Evolutionary conservation across 2,888 invertebrate species (phyloP).

Genomic region (Dorcus hopei): DNA sequence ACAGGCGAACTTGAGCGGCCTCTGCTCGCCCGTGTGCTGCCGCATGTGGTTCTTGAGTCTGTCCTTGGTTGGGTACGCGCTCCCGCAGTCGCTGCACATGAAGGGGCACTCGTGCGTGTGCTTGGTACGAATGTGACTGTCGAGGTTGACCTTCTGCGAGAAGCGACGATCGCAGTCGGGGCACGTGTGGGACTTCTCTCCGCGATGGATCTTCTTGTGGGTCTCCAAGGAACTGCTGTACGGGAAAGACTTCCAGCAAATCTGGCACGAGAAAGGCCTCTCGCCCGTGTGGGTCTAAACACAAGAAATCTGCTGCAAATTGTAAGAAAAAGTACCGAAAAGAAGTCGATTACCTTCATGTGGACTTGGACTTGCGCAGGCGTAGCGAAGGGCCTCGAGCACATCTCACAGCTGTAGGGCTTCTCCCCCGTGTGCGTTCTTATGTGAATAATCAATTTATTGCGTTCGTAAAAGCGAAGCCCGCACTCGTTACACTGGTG

Average conservation of each 20-base stretch:
- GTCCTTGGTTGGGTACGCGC: constrained; percentile 31
- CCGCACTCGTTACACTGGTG: constrained; percentile 36
- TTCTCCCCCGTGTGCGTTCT: constrained; percentile 36
- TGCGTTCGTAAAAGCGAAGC: constrained; percentile 34
- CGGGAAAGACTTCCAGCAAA: constrained; percentile 33
- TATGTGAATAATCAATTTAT: constrained; percentile 34
- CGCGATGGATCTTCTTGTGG: constrained; percentile 33
- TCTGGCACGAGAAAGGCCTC: constrained; percentile 31
- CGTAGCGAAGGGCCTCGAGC: constrained; percentile 31
- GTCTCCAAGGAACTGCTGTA: constrained; percentile 34
- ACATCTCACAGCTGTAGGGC: constrained; percentile 32
- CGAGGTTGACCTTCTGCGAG: constrained; percentile 33
- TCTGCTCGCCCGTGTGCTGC: constrained; percentile 36
- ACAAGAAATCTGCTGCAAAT: constrained; percentile 2
- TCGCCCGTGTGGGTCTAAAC: constrained; percentile 33
- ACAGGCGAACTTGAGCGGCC: constrained; percentile 28
- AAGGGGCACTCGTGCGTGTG: constrained; percentile 37
- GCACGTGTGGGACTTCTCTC: constrained; percentile 30
- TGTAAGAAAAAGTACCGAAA: neutral
- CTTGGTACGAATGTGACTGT: constrained; percentile 32
- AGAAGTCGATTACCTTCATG: constrained; percentile 25
- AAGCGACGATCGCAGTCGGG: constrained; percentile 32
- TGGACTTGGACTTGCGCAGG: constrained; percentile 32
- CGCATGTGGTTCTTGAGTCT: constrained; percentile 34
- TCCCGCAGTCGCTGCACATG: constrained; percentile 35